These are phyloP conservation scores for Toxotes lorentzi DNA, from an alignment of 2,797 vertebrate species.

Conservation along the genomic window DNA sequence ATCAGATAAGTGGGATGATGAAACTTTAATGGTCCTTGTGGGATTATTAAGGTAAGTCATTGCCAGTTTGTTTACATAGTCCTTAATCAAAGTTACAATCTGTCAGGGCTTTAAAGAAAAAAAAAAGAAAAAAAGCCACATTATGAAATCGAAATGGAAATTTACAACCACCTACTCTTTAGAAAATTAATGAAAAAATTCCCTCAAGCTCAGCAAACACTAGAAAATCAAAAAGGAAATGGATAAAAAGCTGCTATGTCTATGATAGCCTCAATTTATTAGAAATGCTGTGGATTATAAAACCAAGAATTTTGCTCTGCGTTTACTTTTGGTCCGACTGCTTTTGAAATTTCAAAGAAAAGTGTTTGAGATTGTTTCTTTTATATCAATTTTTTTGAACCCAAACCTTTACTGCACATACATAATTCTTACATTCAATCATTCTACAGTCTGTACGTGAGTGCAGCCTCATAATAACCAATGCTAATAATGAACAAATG, in stretches of 20 bases:
- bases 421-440: no score
- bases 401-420: no score
- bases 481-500: background rate
- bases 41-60: constrained; percentile 22
- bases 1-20: constrained; percentile 24
- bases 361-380: background rate
- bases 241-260: background rate
- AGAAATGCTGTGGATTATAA: background rate
- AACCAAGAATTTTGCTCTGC: background rate
- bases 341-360: background rate
- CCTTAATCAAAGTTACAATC: constrained; percentile 17
- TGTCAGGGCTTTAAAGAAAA: constrained; percentile 23
- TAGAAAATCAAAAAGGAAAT: background rate
- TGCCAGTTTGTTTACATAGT: constrained; percentile 35
- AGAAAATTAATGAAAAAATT: background rate
- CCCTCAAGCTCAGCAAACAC: constrained; percentile 6
- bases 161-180: background rate
- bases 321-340: background rate
- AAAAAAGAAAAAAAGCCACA: constrained; percentile 6
- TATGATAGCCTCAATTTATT: background rate
- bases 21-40: constrained; percentile 25
- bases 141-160: constrained; percentile 30
- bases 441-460: background rate
- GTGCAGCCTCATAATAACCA: background rate
- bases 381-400: no score